Evolutionary conservation across 2,888 invertebrate species (phyloP).

Genomic region (Seladonia tumulorum): DNA sequence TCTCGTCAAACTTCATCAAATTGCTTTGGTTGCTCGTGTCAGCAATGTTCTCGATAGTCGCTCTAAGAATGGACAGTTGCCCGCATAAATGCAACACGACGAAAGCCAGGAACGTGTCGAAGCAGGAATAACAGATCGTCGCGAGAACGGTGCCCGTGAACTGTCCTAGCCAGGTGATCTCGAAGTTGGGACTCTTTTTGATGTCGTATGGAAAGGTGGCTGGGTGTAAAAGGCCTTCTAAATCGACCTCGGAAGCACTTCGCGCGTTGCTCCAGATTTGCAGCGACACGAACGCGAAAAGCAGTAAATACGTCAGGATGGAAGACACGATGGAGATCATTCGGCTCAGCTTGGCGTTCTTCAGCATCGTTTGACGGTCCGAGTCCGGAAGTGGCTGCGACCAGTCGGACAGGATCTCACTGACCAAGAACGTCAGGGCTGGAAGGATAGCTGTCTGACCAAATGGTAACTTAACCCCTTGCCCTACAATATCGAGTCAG

Average conservation of each 20-base stretch:
- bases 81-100: slow-evolving; percentile 75
- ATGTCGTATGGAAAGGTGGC: slow-evolving; percentile 72
- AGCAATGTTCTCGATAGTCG: slow-evolving; percentile 46
- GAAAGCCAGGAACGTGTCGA: slow-evolving; percentile 72
- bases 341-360: slow-evolving; percentile 62
- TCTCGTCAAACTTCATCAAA: slow-evolving; percentile 21
- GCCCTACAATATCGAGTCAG: too few relatives aligned
- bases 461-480: background rate
- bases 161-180: slow-evolving; percentile 74
- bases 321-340: slow-evolving; percentile 62
- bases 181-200: slow-evolving; percentile 64
- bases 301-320: slow-evolving; percentile 34
- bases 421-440: slow-evolving; percentile 39
- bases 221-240: slow-evolving; percentile 45
- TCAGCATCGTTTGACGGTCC: slow-evolving; percentile 64
- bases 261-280: slow-evolving; percentile 41
- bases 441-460: background rate
- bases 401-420: slow-evolving; percentile 66
- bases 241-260: slow-evolving; percentile 36
- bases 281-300: slow-evolving; percentile 50
- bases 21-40: background rate
- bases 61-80: slow-evolving; percentile 65
- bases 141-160: slow-evolving; percentile 65
- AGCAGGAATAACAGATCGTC: slow-evolving; percentile 70
- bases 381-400: slow-evolving; percentile 17